Evolutionary conservation across 2,888 invertebrate genomes (phyloP).

Genomic region (Eurytoma adleriae): DNA sequence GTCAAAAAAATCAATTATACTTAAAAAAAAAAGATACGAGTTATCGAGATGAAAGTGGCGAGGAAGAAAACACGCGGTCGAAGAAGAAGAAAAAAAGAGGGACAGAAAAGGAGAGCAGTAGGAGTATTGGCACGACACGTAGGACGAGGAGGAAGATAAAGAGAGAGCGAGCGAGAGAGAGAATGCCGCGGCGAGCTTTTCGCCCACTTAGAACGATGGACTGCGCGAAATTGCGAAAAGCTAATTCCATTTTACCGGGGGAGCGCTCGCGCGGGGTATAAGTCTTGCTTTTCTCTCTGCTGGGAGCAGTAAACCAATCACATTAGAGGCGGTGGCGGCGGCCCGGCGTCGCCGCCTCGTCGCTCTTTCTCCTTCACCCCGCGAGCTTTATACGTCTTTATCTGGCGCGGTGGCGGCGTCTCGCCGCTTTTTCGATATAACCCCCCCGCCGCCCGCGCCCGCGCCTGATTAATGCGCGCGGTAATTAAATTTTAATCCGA

Average conservation of each 20-base stretch:
- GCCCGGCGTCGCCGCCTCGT: conserved; percentile 55
- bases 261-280: conserved; percentile 56
- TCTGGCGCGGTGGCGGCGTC: conserved; percentile 11
- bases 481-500: conserved; percentile 72
- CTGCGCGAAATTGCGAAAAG: conserved; percentile 69
- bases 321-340: conserved; percentile 66
- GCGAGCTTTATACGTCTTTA: conserved; percentile 27
- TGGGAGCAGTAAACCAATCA: conserved; percentile 70
- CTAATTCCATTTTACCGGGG: conserved; percentile 70
- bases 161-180: conserved; percentile 21
- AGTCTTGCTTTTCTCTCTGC: conserved; percentile 58
- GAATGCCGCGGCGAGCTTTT: conserved; percentile 48
- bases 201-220: conserved; percentile 66
- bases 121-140: conserved; percentile 9
- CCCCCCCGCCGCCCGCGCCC: not conserved
- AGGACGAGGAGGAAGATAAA: conserved; percentile 41
- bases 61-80: not conserved
- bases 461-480: conserved; percentile 51
- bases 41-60: not conserved
- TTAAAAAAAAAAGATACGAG: not conserved
- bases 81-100: not conserved
- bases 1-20: not conserved
- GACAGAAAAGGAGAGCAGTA: not conserved
- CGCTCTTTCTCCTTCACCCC: conserved; percentile 28
- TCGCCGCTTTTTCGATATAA: conserved; percentile 36